phyloP scores from a whole-genome alignment of 1,140 invertebrate genomes.

The Sitodiplosis mosellana region DNA sequence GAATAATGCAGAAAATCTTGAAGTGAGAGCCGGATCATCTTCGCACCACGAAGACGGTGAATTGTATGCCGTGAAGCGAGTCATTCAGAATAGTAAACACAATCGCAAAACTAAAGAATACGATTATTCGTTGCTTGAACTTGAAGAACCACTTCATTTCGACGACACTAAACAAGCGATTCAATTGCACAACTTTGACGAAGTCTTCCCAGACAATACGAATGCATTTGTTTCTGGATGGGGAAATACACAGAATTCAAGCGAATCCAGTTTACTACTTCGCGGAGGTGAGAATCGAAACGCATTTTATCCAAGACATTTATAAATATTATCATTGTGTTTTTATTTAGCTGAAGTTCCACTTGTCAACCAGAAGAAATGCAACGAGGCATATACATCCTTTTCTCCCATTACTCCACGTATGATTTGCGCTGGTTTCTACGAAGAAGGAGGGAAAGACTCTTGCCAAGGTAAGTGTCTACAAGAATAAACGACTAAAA shows the following conservation, averaged over 20 bases:
- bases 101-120: conserved; percentile 19
- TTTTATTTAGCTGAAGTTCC: too few relatives aligned
- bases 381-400: too few relatives aligned
- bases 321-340: too few relatives aligned
- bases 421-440: conserved; percentile 69
- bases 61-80: conserved; percentile 12
- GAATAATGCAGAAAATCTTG: conserved; percentile 2
- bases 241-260: conserved; percentile 20
- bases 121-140: conserved; percentile 21
- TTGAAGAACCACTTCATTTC: conserved; percentile 17
- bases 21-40: conserved; percentile 16
- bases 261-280: too few relatives aligned
- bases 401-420: conserved; percentile 42
- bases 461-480: conserved; percentile 34
- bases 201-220: conserved; percentile 15
- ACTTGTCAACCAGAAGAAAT: too few relatives aligned
- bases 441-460: conserved; percentile 39
- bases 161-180: conserved; percentile 16
- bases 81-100: conserved; percentile 22
- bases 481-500: conserved; percentile 3
- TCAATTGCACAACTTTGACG: conserved; percentile 11
- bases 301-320: too few relatives aligned
- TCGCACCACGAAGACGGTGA: conserved; percentile 14
- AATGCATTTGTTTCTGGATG: conserved; percentile 27
- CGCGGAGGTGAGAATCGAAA: too few relatives aligned